A percentile compares a stretch with the other conserved stretches of the same genome.
Evolutionary conservation across 2,113 vertebrate genomes (phyloP).

Genomic region (Sorex araneus): DNA sequence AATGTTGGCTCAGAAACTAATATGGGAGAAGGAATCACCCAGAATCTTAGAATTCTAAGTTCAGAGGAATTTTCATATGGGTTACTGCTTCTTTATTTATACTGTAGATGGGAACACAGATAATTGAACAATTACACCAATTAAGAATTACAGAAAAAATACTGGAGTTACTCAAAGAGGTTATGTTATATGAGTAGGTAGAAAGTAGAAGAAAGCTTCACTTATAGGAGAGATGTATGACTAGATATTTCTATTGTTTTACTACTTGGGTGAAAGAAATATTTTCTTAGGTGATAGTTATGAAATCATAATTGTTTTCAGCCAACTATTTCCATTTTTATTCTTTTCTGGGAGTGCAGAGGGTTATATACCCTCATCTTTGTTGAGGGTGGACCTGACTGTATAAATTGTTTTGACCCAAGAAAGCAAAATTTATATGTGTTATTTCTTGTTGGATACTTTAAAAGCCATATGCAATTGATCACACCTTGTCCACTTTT

Average conservation of each 20-base stretch:
- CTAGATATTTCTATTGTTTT: conserved; percentile 1
- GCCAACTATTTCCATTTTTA: conserved; percentile 17
- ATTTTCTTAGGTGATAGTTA: neutral
- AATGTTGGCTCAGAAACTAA: conserved; percentile 35
- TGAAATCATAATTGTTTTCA: neutral
- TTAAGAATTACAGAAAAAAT: conserved; percentile 35
- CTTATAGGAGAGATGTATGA: neutral
- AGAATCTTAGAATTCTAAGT: conserved; percentile 33
- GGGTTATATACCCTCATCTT: neutral
- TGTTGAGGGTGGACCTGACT: neutral
- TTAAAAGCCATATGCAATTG: neutral
- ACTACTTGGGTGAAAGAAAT: conserved; percentile 20
- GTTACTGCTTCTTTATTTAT: conserved; percentile 10
- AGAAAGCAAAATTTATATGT: neutral
- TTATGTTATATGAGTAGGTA: neutral
- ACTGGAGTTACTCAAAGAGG: conserved; percentile 9
- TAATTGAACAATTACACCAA: neutral
- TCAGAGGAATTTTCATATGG: conserved; percentile 14
- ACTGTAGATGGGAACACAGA: neutral
- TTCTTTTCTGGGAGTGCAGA: neutral
- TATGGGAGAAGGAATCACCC: conserved; percentile 28
- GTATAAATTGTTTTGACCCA: conserved; percentile 50
- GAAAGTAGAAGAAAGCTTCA: conserved; percentile 9
- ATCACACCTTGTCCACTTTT: neutral
- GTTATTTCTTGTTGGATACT: neutral